Evolutionary conservation across 2,888 invertebrate genomes (phyloP).

Genomic region (Ormyrus rosae): DNA sequence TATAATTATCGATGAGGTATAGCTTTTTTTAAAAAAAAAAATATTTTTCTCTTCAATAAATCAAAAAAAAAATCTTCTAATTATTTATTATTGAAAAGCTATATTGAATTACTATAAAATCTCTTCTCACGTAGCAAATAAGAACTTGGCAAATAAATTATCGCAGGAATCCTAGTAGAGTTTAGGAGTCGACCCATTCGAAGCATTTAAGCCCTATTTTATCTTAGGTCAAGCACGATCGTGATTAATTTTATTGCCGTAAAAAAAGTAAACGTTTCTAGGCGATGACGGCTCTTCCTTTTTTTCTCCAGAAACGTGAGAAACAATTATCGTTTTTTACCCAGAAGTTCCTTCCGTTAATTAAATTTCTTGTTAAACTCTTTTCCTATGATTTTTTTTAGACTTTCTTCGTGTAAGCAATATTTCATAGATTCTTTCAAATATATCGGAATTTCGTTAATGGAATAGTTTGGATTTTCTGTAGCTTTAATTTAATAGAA

Average conservation of each 20-base stretch:
- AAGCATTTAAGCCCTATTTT: constrained; percentile 21
- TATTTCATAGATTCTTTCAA: too few species aligned
- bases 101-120: constrained; percentile 35
- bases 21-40: too few species aligned
- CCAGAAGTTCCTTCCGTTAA: neutral
- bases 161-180: constrained; percentile 28
- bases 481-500: too few species aligned
- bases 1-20: too few species aligned
- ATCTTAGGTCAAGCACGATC: neutral
- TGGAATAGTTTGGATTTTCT: too few species aligned
- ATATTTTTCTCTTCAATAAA: too few species aligned
- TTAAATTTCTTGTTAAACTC: neutral
- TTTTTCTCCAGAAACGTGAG: neutral
- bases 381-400: too few species aligned
- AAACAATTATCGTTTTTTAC: neutral
- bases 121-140: constrained; percentile 12
- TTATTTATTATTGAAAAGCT: constrained; percentile 14
- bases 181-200: constrained; percentile 13
- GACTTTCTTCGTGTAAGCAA: too few species aligned
- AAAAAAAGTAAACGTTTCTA: too few species aligned
- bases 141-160: constrained; percentile 30
- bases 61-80: too few species aligned
- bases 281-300: too few species aligned
- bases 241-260: constrained; percentile 28
- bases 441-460: too few species aligned